Base-by-base conservation (phyloP, 2,888 invertebrate species). In the Mesoligia furuncula region DNA sequence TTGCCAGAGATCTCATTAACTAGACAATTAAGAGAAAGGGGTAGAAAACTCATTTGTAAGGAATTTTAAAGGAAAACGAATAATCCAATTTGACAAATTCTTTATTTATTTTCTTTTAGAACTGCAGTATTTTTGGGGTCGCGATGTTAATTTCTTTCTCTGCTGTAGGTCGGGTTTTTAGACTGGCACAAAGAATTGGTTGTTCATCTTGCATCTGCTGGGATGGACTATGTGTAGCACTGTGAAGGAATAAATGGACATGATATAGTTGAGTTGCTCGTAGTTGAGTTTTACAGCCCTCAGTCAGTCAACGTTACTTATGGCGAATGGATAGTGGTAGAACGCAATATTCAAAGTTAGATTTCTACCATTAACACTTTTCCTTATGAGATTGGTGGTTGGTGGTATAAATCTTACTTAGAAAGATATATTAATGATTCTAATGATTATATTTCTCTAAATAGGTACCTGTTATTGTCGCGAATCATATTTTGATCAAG, bases 181-280 rank as follows among this genome's bases (percentile, higher is more conserved):
- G 0, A 75, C 75, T 1, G 95, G 92, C 90, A 95, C 92, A 72
- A 93, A 95, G 74, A 89, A 93, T 75, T 94, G 94, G n/a, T 91
- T 91, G 61, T 83, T 93, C 64, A 87, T 94, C 64, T 87, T 75
- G 83, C 96, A 96, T 82, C 95, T 90, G 61, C 87, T 91, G 0
- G 94, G 91, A 80, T 96, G 95, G 0, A 96, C 96, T 86, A 94
- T 88, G 78, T 96, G 93, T 48, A 96, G 77, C 2, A 94, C 96
- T 96, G 93, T 68, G 5, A 94, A 94, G 67, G 72, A 80, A 85
- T 1, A 39, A 17, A 39, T 17, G 0, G 0, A 20, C 17, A 17
- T 42, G 15, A 54, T 45, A 36, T 36, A 5, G 36, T 36, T 36
- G 36, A 36, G 36, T 45, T 45, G 9, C 42, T 42, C 42, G 42